phyloP scores from a whole-genome alignment of 37 sponge, comb jelly and placozoan species.

The Oscarella lobularis region DNA sequence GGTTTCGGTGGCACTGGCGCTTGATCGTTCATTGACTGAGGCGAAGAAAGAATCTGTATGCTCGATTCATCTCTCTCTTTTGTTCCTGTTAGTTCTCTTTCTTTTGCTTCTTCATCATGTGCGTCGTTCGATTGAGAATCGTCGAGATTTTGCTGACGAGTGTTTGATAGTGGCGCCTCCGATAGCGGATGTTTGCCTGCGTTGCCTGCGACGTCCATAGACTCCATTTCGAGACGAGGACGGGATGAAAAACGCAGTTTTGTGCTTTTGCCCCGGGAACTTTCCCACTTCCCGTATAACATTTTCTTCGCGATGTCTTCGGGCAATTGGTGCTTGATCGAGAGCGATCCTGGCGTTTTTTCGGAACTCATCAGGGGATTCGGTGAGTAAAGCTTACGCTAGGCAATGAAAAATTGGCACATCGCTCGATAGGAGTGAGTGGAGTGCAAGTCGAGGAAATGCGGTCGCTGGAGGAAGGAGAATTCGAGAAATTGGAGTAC shows the following conservation, averaged over 20 bases:
- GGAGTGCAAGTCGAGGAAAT: slow-evolving; percentile 90
- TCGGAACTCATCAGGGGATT: slow-evolving; percentile 90
- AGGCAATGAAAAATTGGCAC: slow-evolving; percentile 8
- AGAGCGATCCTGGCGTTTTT: slow-evolving; percentile 94
- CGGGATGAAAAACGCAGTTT: no score
- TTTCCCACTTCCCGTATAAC: no score
- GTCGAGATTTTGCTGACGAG: not conserved
- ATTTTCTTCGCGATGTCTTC: not conserved
- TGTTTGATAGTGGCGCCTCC: no score
- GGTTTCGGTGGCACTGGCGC: no score
- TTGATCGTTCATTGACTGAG: no score
- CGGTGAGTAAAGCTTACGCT: no score
- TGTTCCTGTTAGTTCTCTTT: not conserved
- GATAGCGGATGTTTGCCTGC: not conserved
- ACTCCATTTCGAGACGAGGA: no score
- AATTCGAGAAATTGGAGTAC: slow-evolving; percentile 48
- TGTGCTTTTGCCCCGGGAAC: no score
- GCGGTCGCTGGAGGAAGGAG: slow-evolving; percentile 70
- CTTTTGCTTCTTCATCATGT: no score
- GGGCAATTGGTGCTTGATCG: slow-evolving; percentile 92
- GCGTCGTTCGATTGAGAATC: no score
- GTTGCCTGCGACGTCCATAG: not conserved
- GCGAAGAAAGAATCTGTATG: no score
- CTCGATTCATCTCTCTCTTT: not conserved
- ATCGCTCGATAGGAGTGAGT: slow-evolving; percentile 37